A percentile compares a stretch with the other conserved stretches of the same genome.
Conservation (phyloP, 2,113 vertebrate genomes). For the Grus americana region DNA sequence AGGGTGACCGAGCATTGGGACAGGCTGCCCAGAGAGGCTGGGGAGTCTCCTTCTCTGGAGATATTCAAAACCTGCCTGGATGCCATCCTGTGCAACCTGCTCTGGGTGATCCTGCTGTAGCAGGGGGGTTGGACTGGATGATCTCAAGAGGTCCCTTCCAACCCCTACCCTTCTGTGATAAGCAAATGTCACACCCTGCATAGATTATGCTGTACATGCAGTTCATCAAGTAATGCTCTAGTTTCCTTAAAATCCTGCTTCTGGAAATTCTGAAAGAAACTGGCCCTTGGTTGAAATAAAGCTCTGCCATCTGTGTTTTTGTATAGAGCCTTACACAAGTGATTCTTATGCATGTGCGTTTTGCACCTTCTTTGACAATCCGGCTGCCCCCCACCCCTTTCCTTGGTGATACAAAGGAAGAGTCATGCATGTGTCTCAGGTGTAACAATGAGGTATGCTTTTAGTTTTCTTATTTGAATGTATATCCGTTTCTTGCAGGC, state of each 20-base stretch:
- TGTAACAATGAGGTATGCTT: background rate
- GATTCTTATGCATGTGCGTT: background rate
- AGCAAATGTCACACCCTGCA: background rate
- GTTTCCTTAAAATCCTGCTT: background rate
- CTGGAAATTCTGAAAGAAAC: background rate
- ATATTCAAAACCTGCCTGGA: no score
- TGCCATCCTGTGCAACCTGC: no score
- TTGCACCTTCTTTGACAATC: background rate
- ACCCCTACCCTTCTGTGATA: no score
- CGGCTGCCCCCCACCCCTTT: background rate
- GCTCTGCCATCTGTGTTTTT: background rate
- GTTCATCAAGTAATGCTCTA: background rate
- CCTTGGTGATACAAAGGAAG: background rate
- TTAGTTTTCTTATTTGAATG: background rate
- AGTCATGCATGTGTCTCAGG: accelerated
- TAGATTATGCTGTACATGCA: background rate
- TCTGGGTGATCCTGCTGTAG: no score
- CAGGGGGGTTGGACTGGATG: no score
- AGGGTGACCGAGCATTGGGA: no score
- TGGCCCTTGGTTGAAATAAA: background rate
- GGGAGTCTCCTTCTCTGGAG: no score
- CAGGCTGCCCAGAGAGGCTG: no score
- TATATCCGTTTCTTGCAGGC: constrained; percentile 77
- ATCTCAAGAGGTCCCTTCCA: no score
- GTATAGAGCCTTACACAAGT: background rate